These are phyloP conservation scores for Saguinus imperator DNA, from an alignment of 2,113 vertebrate species.

Conservation along the genomic window DNA sequence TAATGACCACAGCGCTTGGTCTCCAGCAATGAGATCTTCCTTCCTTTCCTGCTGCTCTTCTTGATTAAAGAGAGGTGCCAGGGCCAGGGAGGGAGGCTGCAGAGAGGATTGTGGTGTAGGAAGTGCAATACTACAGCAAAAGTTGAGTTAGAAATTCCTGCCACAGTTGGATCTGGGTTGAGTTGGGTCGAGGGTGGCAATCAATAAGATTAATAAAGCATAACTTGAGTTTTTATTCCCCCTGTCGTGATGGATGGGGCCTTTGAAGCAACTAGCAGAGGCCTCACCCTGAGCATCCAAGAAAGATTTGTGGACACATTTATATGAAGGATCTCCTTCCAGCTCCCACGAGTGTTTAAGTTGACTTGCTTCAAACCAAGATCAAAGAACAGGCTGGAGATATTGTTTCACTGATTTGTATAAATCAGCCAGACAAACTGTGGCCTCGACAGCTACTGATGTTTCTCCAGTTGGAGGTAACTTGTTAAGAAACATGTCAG, in stretches of 20 bases:
- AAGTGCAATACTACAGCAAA: not conserved
- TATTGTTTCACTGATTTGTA: slow-evolving; percentile 55
- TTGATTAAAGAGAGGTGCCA: not conserved
- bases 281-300: slow-evolving; percentile 47
- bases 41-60: not conserved
- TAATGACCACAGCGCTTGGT: rapidly evolving
- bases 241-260: slow-evolving; percentile 56
- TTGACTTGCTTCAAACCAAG: slow-evolving; percentile 57
- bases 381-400: slow-evolving; percentile 65
- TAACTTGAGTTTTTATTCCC: slow-evolving; percentile 42
- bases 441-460: slow-evolving; percentile 26
- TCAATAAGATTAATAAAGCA: slow-evolving; percentile 33
- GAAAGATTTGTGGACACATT: slow-evolving; percentile 66
- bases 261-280: slow-evolving; percentile 48
- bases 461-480: slow-evolving; percentile 32
- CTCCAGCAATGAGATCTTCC: not conserved
- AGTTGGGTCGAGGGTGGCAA: slow-evolving; percentile 44
- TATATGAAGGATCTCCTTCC: slow-evolving; percentile 53
- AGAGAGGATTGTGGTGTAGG: too few species aligned
- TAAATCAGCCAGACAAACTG: slow-evolving; percentile 64
- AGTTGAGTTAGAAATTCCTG: not conserved
- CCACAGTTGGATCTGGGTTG: not conserved
- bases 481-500: slow-evolving; percentile 53
- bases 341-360: slow-evolving; percentile 59
- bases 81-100: not conserved